Conservation (phyloP, 2,888 invertebrate species). For the Limnephilus rhombicus region DNA sequence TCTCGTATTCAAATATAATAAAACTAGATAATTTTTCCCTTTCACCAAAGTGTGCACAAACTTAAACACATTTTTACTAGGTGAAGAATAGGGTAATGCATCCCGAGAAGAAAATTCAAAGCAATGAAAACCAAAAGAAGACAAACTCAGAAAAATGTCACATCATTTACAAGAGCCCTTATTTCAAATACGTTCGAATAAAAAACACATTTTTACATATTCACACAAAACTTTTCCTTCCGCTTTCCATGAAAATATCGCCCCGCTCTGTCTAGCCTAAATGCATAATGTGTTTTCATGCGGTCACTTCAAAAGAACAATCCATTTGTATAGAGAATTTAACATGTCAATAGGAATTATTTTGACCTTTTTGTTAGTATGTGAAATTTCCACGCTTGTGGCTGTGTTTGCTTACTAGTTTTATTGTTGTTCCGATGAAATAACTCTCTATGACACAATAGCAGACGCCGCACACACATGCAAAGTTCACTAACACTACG, state of each 20-base stretch:
- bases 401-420: background rate
- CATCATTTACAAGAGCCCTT: background rate
- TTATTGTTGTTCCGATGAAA: constrained; percentile 49
- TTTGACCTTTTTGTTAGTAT: background rate
- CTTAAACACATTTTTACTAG: background rate
- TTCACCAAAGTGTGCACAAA: background rate
- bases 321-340: background rate
- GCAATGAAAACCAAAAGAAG: background rate
- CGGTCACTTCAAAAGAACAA: background rate
- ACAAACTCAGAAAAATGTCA: background rate
- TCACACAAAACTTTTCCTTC: constrained; percentile 33
- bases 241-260: constrained; percentile 37
- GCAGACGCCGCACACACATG: constrained; percentile 36
- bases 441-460: constrained; percentile 48
- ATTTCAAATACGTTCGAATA: background rate
- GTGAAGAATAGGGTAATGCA: background rate
- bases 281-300: constrained; percentile 19
- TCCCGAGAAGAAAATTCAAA: background rate
- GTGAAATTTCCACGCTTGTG: background rate
- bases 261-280: constrained; percentile 38
- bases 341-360: background rate
- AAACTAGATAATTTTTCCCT: background rate
- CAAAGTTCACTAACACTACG: constrained; percentile 31
- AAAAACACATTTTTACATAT: background rate
- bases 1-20: background rate